Evolutionary conservation across 2,888 invertebrate species (phyloP).

Genomic region (Quadriops clusia): DNA sequence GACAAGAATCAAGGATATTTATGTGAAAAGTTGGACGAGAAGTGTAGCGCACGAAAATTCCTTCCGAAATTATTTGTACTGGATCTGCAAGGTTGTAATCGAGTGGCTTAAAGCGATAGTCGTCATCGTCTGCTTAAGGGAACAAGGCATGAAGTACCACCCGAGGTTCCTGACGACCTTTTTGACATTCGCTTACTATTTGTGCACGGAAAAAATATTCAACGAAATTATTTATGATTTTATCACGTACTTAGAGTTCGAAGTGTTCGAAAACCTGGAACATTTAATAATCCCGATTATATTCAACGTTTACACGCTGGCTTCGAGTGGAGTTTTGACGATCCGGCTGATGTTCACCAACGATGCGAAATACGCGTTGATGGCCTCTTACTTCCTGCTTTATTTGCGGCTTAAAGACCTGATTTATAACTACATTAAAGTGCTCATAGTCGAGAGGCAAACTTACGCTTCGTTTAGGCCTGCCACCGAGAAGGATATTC

Average conservation of each 20-base stretch:
- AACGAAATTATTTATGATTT: slow-evolving; percentile 47
- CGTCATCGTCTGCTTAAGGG: slow-evolving; percentile 49
- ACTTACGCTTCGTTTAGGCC: slow-evolving; percentile 32
- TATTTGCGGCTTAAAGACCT: slow-evolving; percentile 31
- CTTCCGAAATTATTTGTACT: slow-evolving; percentile 21
- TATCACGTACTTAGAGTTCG: slow-evolving; percentile 44
- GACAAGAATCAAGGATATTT: slow-evolving; percentile 28
- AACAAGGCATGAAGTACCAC: slow-evolving; percentile 58
- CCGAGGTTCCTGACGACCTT: slow-evolving; percentile 52
- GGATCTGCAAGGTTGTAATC: slow-evolving; percentile 50
- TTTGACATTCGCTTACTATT: slow-evolving; percentile 55
- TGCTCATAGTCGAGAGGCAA: slow-evolving; percentile 25
- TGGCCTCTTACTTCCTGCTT: slow-evolving; percentile 29
- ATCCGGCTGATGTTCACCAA: slow-evolving; percentile 19
- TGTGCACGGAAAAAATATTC: slow-evolving; percentile 58
- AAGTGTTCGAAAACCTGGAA: slow-evolving; percentile 58
- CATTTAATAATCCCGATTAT: slow-evolving; percentile 54
- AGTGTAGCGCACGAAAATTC: slow-evolving; percentile 12
- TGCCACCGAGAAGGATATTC: slow-evolving; percentile 54
- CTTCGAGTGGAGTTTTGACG: slow-evolving; percentile 17
- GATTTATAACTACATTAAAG: slow-evolving; percentile 28
- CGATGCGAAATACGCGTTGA: slow-evolving; percentile 21
- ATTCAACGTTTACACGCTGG: slow-evolving; percentile 44
- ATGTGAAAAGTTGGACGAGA: slow-evolving; percentile 18
- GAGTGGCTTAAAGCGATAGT: slow-evolving; percentile 67